phyloP scores from a whole-genome alignment of 2,797 vertebrate genomes.

The Mareca penelope region DNA sequence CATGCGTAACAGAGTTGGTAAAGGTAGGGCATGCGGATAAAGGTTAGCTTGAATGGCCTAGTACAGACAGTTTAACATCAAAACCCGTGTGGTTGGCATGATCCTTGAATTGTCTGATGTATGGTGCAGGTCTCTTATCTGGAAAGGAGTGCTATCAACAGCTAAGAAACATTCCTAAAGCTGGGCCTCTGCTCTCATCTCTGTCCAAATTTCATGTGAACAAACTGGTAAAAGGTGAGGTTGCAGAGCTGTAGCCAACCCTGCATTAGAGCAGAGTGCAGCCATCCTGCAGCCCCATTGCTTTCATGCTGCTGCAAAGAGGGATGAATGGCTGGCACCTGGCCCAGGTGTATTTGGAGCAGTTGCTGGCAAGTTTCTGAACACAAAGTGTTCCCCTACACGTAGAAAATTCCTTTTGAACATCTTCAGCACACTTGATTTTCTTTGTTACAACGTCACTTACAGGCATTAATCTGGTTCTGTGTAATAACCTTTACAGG shows the following conservation, averaged over 20 bases:
- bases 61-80: neutral
- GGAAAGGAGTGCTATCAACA: neutral
- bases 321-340: neutral
- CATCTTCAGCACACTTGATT: neutral
- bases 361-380: neutral
- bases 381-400: neutral
- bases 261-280: rapidly evolving
- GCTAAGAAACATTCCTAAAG: neutral
- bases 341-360: slow-evolving; percentile 1
- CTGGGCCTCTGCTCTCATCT: neutral
- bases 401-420: neutral
- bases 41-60: neutral
- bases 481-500: neutral
- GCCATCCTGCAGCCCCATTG: neutral
- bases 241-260: neutral
- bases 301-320: rapidly evolving
- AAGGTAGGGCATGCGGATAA: neutral
- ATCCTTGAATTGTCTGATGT: neutral
- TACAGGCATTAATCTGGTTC: neutral
- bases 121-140: neutral
- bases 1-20: neutral
- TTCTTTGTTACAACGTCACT: neutral
- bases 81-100: neutral
- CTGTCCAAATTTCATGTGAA: neutral
- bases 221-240: neutral